Percentiles rank a stretch among this genome's conserved stretches.
Evolutionary conservation across 2,888 invertebrate species (phyloP).

Genomic region (Morpho helenor): DNA sequence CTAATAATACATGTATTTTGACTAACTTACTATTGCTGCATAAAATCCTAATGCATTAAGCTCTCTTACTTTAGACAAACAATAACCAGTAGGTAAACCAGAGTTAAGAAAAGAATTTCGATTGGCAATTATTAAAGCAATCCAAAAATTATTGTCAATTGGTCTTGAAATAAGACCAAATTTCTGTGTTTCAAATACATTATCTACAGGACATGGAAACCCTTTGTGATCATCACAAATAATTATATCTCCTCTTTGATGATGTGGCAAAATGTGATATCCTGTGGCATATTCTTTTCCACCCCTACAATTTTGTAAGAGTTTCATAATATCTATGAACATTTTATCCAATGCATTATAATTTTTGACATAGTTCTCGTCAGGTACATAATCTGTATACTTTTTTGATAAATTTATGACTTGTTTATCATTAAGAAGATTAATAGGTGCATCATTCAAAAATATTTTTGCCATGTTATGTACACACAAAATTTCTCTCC

Average conservation of each 20-base stretch:
- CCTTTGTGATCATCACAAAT: slow-evolving; percentile 77
- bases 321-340: slow-evolving; percentile 77
- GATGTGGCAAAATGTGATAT: slow-evolving; percentile 84
- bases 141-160: slow-evolving; percentile 68
- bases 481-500: slow-evolving; percentile 81
- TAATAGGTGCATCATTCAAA: slow-evolving; percentile 77
- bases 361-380: slow-evolving; percentile 65
- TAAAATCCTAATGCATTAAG: slow-evolving; percentile 80
- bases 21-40: slow-evolving; percentile 71
- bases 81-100: slow-evolving; percentile 74
- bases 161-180: slow-evolving; percentile 63
- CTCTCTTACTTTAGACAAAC: slow-evolving; percentile 82
- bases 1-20: background rate
- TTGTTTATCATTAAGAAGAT: slow-evolving; percentile 67
- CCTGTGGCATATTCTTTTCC: slow-evolving; percentile 64
- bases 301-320: slow-evolving; percentile 66
- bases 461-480: slow-evolving; percentile 82
- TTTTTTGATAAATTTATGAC: slow-evolving; percentile 77
- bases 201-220: slow-evolving; percentile 63
- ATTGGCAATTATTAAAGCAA: slow-evolving; percentile 79
- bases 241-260: slow-evolving; percentile 81
- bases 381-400: slow-evolving; percentile 79
- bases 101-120: slow-evolving; percentile 80
- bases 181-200: slow-evolving; percentile 64
- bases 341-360: slow-evolving; percentile 78